These are phyloP conservation scores for Trachemys scripta DNA, from an alignment of 2,113 vertebrate species.

Conservation along the genomic window DNA sequence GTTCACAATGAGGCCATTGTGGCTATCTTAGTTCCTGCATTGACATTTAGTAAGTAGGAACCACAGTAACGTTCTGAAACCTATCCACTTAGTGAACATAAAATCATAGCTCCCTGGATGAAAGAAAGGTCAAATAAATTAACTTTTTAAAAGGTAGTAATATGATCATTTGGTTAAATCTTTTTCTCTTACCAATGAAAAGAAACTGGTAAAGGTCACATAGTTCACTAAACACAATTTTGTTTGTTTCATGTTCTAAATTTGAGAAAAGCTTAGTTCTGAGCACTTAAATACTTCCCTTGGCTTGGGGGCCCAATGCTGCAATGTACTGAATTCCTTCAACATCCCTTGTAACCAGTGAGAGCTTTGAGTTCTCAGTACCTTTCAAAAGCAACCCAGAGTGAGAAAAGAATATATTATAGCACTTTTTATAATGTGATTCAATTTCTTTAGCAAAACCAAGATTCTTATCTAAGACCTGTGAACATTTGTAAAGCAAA, in stretches of 20 bases:
- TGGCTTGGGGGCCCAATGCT: neutral
- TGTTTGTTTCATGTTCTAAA: conserved; percentile 41
- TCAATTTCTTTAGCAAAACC: conserved; percentile 1
- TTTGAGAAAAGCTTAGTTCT: conserved; percentile 41
- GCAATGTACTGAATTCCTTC: neutral
- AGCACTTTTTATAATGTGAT: neutral
- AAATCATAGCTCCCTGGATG: conserved; percentile 7
- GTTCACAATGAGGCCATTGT: conserved; percentile 6
- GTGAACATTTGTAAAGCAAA: neutral
- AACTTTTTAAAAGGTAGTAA: conserved; percentile 65
- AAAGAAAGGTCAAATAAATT: conserved; percentile 72
- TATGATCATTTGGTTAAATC: conserved; percentile 61
- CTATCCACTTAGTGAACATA: conserved; percentile 12
- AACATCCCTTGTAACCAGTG: neutral
- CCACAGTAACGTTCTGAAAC: conserved; percentile 10
- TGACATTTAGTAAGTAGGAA: conserved; percentile 38
- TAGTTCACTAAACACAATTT: conserved; percentile 50
- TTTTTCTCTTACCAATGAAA: conserved; percentile 57
- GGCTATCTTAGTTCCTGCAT: conserved; percentile 7
- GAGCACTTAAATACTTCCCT: conserved; percentile 29
- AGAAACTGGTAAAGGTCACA: conserved; percentile 52
- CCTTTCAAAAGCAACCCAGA: neutral
- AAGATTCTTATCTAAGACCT: neutral
- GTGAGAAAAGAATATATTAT: neutral
- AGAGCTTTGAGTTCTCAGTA: neutral